Percentiles rank a stretch among this genome's conserved stretches.
Evolutionary conservation across 2,797 vertebrate genomes (phyloP).

Genomic region (Periophthalmus magnuspinnatus): DNA sequence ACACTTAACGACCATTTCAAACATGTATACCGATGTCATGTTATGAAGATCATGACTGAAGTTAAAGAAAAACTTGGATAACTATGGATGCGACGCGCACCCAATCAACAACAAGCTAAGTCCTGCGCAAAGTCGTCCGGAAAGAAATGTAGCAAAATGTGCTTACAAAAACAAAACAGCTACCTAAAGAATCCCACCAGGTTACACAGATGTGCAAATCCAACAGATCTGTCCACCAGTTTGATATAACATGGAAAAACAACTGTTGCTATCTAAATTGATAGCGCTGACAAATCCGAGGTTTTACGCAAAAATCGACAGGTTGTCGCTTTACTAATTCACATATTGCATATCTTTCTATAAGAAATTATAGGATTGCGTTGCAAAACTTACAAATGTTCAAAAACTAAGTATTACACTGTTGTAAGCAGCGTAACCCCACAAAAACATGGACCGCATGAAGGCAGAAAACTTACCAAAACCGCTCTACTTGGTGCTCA

Average conservation of each 20-base stretch:
- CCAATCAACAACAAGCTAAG: slow-evolving; percentile 58
- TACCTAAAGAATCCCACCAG: fast-evolving
- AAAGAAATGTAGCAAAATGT: background rate
- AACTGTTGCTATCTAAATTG: slow-evolving; percentile 43
- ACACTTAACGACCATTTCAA: background rate
- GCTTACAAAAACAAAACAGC: background rate
- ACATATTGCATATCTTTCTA: background rate
- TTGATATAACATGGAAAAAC: slow-evolving; percentile 41
- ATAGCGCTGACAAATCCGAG: slow-evolving; percentile 9
- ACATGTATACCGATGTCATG: background rate
- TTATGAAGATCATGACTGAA: slow-evolving; percentile 8
- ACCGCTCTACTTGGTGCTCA: slow-evolving; percentile 58
- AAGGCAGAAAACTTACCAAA: slow-evolving; percentile 69
- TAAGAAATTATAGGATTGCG: background rate
- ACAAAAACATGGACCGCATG: slow-evolving; percentile 63
- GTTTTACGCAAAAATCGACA: slow-evolving; percentile 9
- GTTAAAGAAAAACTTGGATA: slow-evolving; percentile 20
- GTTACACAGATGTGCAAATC: background rate
- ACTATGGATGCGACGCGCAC: slow-evolving; percentile 35
- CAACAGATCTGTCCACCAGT: background rate
- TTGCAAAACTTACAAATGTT: background rate
- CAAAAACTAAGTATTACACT: slow-evolving; percentile 13
- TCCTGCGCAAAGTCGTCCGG: slow-evolving; percentile 25
- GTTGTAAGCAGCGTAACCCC: slow-evolving; percentile 22
- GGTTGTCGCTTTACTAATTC: slow-evolving; percentile 11